phyloP scores from a whole-genome alignment of 2,888 invertebrate genomes.

The Drosophila gaucha region DNA sequence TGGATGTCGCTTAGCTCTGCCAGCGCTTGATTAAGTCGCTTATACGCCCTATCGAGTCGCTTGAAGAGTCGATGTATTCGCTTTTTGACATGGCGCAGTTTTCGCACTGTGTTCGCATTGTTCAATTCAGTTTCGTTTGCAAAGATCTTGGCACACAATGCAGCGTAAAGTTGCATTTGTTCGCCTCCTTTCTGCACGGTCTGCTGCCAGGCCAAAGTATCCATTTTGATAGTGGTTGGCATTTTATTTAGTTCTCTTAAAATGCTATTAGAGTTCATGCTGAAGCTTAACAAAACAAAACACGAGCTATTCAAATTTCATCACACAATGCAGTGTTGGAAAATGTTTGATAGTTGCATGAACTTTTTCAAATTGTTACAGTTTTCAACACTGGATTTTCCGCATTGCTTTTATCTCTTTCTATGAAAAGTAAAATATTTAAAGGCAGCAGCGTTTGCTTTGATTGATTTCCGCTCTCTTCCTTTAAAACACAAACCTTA shows the following conservation, averaged over 20 bases:
- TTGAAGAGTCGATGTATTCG: neutral
- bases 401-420: no score
- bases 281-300: neutral
- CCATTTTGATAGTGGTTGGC: conserved; percentile 9
- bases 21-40: conserved; percentile 1
- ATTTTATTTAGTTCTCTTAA: conserved; percentile 15
- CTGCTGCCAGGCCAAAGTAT: conserved; percentile 35
- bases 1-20: neutral
- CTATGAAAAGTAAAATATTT: no score
- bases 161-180: conserved; percentile 11
- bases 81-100: neutral
- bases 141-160: conserved; percentile 3
- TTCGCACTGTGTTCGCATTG: neutral
- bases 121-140: neutral
- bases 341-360: no score
- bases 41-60: neutral
- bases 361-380: no score
- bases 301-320: neutral
- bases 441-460: no score
- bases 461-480: no score
- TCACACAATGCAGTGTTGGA: neutral
- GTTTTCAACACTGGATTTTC: conserved; percentile 1
- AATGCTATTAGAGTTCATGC: conserved; percentile 13
- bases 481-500: no score
- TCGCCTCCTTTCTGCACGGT: conserved; percentile 23